These are phyloP conservation scores for Meteorus sp. DNA, from an alignment of 1,140 invertebrate genomes.

Conservation along the genomic window DNA sequence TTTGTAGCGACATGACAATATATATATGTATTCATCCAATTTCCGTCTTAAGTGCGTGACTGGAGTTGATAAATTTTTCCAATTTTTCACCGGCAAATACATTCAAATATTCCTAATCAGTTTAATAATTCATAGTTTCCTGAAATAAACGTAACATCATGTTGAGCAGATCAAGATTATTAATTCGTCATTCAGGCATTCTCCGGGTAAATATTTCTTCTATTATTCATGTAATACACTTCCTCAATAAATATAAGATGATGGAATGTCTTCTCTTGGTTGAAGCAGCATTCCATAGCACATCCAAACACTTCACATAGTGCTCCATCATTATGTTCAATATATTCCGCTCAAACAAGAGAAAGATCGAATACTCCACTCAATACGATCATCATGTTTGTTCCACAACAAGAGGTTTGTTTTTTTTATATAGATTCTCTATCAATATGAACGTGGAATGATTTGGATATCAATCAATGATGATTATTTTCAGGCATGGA, in stretches of 20 bases:
- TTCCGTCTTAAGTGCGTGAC: too few relatives aligned
- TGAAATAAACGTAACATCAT: slow-evolving; percentile 17
- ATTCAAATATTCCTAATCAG: too few relatives aligned
- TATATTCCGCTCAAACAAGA: slow-evolving; percentile 49
- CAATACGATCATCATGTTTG: slow-evolving; percentile 96
- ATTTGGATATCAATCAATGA: not conserved
- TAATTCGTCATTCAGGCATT: slow-evolving; percentile 34
- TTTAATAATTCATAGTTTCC: too few relatives aligned
- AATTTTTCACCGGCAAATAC: too few relatives aligned
- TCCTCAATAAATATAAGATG: not conserved
- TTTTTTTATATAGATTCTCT: not conserved
- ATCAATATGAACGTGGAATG: not conserved
- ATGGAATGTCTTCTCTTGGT: slow-evolving; percentile 20
- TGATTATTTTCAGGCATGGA: slow-evolving; percentile 78
- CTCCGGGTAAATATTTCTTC: slow-evolving; percentile 30
- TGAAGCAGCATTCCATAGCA: slow-evolving; percentile 39
- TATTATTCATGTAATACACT: not conserved
- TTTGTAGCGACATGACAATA: too few relatives aligned
- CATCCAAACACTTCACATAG: slow-evolving; percentile 30
- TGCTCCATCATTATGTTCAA: slow-evolving; percentile 29
- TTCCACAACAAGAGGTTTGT: slow-evolving; percentile 94
- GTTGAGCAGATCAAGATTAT: slow-evolving; percentile 26
- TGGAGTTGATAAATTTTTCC: too few relatives aligned
- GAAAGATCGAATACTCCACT: slow-evolving; percentile 73
- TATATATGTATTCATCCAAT: too few relatives aligned